Conservation (phyloP, 2,888 invertebrate species). For the Odontocolon sp. region DNA sequence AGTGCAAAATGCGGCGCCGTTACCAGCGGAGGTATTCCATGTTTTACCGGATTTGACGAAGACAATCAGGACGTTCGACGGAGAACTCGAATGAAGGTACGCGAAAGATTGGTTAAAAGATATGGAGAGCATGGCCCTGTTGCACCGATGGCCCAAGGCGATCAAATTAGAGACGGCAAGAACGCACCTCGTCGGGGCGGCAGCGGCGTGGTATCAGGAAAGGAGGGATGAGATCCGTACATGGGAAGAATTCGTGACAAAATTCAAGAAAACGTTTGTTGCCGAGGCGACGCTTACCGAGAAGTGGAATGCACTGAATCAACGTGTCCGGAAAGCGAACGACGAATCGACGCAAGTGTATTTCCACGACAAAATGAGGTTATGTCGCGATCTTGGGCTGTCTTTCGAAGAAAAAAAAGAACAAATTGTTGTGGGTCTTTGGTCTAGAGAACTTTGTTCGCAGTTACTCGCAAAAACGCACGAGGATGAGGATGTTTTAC, state of each 20-base stretch:
- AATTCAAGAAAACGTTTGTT: constrained; percentile 16
- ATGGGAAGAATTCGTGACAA: constrained; percentile 4
- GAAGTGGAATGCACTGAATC: constrained; percentile 17
- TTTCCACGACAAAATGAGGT: constrained; percentile 24
- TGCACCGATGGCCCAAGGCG: constrained; percentile 7
- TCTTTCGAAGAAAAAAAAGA: constrained; percentile 12
- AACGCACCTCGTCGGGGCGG: constrained; percentile 17
- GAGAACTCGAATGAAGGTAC: constrained; percentile 8
- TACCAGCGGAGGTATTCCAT: constrained; percentile 5
- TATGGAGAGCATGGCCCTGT: constrained; percentile 1
- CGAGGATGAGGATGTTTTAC: constrained; percentile 8
- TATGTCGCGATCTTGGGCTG: constrained; percentile 7
- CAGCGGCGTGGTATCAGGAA: constrained; percentile 16
- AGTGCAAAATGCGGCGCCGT: neutral
- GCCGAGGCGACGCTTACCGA: constrained; percentile 13
- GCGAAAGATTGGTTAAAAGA: constrained; percentile 13
- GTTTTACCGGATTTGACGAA: constrained; percentile 1
- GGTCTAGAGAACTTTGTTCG: constrained; percentile 17
- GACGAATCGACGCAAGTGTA: constrained; percentile 13
- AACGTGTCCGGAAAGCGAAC: constrained; percentile 1
- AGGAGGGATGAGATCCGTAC: neutral
- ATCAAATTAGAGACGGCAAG: constrained; percentile 9
- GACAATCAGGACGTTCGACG: constrained; percentile 3
- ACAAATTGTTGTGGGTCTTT: constrained; percentile 11
- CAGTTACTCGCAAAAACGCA: constrained; percentile 10